phyloP scores from a whole-genome alignment of 1,140 invertebrate genomes.

The Battus philenor region DNA sequence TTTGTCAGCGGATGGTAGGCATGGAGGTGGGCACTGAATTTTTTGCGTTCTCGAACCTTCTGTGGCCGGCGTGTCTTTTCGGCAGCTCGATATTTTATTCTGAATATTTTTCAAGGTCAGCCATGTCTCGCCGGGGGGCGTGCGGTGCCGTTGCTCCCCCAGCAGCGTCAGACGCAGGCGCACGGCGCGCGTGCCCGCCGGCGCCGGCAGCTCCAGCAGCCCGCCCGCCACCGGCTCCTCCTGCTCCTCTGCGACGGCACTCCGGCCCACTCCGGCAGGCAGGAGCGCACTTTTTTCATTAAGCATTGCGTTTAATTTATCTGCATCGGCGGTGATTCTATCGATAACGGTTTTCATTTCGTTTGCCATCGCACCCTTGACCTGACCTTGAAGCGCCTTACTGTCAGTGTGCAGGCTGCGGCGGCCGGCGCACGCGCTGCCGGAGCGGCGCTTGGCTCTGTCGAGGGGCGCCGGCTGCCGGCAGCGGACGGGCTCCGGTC shows the following conservation, averaged over 20 bases:
- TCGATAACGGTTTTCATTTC: not conserved
- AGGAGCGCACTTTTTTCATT: constrained; percentile 17
- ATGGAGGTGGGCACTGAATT: too few species aligned
- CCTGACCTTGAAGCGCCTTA: not conserved
- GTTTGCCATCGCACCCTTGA: not conserved
- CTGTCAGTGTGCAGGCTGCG: constrained; percentile 2
- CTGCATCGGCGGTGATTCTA: constrained; percentile 3
- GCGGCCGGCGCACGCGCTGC: not conserved
- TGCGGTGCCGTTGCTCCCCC: not conserved
- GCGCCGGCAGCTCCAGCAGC: constrained; percentile 20
- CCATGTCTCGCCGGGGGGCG: constrained; percentile 16
- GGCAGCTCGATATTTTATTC: constrained; percentile 21
- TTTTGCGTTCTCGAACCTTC: too few species aligned
- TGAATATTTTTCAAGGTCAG: constrained; percentile 29
- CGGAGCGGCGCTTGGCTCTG: not conserved
- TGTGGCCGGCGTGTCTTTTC: not conserved
- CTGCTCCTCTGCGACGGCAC: not conserved
- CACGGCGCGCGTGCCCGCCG: constrained; percentile 15
- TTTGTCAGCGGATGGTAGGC: too few species aligned
- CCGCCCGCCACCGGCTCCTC: not conserved
- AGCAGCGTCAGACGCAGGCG: constrained; percentile 22
- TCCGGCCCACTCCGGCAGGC: constrained; percentile 20
- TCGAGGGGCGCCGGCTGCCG: not conserved
- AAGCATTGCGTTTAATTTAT: constrained; percentile 18
- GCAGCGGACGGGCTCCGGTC: not conserved